Evolutionary conservation across 2,888 invertebrate genomes (phyloP).

Genomic region (Drosophila anomalata): DNA sequence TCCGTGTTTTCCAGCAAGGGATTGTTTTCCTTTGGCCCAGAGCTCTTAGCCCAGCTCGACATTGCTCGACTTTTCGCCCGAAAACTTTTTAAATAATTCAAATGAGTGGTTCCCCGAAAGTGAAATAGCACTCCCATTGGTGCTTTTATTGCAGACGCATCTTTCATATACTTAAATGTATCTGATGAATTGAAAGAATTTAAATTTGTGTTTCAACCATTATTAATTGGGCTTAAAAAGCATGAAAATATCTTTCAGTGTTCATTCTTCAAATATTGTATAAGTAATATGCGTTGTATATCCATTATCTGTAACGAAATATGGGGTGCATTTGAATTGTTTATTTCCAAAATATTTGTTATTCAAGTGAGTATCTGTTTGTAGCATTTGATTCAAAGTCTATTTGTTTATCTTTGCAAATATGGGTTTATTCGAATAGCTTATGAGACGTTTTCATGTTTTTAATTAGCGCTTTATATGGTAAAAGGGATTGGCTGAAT

Average conservation of each 20-base stretch:
- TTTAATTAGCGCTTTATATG: no score
- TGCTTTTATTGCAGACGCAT: constrained; percentile 12
- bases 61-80: constrained; percentile 26
- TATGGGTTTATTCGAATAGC: no score
- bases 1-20: constrained; percentile 17
- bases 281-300: no score
- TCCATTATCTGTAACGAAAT: no score
- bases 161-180: constrained; percentile 1
- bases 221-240: not conserved
- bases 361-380: not conserved
- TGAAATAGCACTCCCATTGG: constrained; percentile 28
- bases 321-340: not conserved
- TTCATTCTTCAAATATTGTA: no score
- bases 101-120: constrained; percentile 41
- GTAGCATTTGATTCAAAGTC: no score
- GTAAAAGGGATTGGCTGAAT: not conserved
- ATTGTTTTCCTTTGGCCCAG: constrained; percentile 32
- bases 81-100: constrained; percentile 64
- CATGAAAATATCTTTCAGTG: not conserved
- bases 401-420: no score
- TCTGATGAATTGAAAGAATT: constrained; percentile 1
- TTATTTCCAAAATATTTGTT: not conserved
- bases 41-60: constrained; percentile 14
- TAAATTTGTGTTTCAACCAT: not conserved
- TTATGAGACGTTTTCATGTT: no score